Evolutionary conservation across 2,888 invertebrate genomes (phyloP), one percentile per base, ranked within the genome.

Genomic region (Phyllotreta cruciferae): DNA sequence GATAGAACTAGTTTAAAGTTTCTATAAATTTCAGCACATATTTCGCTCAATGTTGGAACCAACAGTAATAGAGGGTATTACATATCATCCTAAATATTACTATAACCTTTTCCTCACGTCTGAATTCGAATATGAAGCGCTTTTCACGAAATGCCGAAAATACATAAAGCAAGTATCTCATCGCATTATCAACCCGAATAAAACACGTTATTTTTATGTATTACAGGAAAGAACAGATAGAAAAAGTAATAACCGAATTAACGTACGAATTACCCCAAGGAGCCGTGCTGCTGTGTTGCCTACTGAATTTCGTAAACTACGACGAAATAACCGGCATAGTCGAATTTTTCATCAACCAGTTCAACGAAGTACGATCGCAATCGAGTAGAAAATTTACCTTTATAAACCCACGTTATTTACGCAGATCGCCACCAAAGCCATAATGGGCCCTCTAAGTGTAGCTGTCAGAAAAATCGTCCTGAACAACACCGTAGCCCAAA

Each of bases 81-180:
- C 52, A n/a, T 71, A 71, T 65, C 63, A 69, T 10, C 69, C 69
- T 11, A 70, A 71, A 38, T 60, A 62, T 57, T 73, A 70, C 58
- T 72, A 66, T 8, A 72, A 71, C 42, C 47, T 72, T 42, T 67
- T 72, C 14, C 56, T 73, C 38, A 58, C 66, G 8, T 68, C 71
- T 3, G 68, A 71, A 50, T 73, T 73, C 60, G 73, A 73, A 53
- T 71, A 69, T 64, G 60, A 65, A 24, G 38, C 65, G 35, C 56
- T 73, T 42, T 64, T 73, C 14, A 60, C 60, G 6, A 73, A 72
- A 65, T 69, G 68, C 35, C 60, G 63, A 41, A 58, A 61, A 39
- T 47, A 66, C 3, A 71, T 73, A 42, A 66, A 63, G 71, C 71
- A 63, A 63, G 53, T 55, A 6, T 44, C 1, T 5, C 24, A 14